Percentiles rank a stretch among this genome's conserved stretches.
Evolutionary conservation across 2,113 vertebrate species (phyloP).

Genomic region (Chaetodon auriga): DNA sequence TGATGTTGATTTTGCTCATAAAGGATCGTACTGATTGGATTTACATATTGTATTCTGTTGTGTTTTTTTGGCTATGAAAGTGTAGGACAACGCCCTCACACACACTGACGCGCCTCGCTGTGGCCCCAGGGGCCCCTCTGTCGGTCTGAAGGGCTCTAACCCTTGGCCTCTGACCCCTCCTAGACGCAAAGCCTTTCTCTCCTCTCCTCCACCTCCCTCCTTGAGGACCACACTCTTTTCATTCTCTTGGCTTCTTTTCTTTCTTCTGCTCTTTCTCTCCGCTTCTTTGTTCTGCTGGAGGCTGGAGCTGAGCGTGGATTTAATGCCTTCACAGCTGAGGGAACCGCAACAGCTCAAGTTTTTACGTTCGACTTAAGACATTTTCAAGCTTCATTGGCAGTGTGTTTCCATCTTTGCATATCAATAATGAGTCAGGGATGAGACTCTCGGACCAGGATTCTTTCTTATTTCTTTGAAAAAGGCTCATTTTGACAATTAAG

Average conservation of each 20-base stretch:
- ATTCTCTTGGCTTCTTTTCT: conserved; percentile 45
- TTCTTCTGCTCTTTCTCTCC: conserved; percentile 34
- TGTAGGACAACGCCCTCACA: conserved; percentile 3
- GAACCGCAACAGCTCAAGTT: conserved; percentile 29
- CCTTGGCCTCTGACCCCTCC: conserved; percentile 69
- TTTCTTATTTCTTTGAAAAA: neutral
- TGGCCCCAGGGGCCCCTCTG: conserved; percentile 25
- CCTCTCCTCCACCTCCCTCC: conserved; percentile 29
- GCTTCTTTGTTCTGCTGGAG: conserved; percentile 55
- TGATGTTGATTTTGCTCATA: neutral
- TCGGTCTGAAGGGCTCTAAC: conserved; percentile 60
- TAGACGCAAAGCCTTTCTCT: conserved; percentile 23
- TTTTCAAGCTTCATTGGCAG: conserved; percentile 16
- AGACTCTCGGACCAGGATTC: neutral
- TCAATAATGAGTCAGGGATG: neutral
- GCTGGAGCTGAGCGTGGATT: conserved; percentile 20
- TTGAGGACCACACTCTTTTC: conserved; percentile 38
- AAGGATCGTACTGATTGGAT: neutral
- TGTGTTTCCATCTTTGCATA: conserved; percentile 19
- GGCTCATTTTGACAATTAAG: neutral
- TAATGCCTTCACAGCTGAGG: conserved; percentile 57
- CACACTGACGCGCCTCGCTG: conserved; percentile 19
- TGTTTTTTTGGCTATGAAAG: neutral
- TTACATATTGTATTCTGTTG: neutral
- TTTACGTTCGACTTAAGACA: conserved; percentile 3